Percentiles rank a stretch among this genome's conserved stretches.
These are phyloP conservation scores for Apteryx mantelli DNA, from an alignment of 2,113 vertebrate species.

Conservation along the genomic window DNA sequence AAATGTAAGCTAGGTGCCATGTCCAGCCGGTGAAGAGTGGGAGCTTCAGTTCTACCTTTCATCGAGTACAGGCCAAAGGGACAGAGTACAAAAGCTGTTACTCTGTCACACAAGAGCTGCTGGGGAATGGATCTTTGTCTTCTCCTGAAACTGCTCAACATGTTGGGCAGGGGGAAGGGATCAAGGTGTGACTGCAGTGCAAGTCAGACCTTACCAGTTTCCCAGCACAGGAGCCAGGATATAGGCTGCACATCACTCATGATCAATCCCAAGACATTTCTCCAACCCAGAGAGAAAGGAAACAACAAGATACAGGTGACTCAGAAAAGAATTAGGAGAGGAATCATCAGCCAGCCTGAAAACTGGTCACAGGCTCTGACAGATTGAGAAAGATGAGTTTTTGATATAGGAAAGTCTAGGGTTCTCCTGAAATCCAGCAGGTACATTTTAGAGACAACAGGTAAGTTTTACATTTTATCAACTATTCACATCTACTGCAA, in stretches of 20 bases:
- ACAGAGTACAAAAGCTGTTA: not conserved
- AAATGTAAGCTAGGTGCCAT: not conserved
- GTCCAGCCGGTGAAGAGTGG: not conserved
- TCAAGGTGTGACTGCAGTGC: not conserved
- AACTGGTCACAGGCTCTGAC: not conserved
- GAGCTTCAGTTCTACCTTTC: not conserved
- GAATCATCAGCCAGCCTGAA: not conserved
- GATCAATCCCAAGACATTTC: not conserved
- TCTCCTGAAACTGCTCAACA: not conserved
- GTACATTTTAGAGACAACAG: not conserved
- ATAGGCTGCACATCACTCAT: not conserved
- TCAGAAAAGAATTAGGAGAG: not conserved
- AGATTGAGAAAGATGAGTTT: constrained; percentile 8
- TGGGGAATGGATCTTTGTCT: not conserved
- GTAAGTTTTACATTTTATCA: not conserved
- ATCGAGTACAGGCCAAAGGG: not conserved
- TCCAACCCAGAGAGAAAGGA: not conserved
- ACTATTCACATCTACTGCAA: not conserved
- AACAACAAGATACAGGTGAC: not conserved
- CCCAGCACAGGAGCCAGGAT: not conserved
- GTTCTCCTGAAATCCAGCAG: not conserved
- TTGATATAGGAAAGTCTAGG: not conserved
- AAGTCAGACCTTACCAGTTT: not conserved
- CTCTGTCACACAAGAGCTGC: not conserved
- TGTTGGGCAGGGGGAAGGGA: not conserved